Conservation (phyloP, 2,888 invertebrate species). For the Eilema depressum region DNA sequence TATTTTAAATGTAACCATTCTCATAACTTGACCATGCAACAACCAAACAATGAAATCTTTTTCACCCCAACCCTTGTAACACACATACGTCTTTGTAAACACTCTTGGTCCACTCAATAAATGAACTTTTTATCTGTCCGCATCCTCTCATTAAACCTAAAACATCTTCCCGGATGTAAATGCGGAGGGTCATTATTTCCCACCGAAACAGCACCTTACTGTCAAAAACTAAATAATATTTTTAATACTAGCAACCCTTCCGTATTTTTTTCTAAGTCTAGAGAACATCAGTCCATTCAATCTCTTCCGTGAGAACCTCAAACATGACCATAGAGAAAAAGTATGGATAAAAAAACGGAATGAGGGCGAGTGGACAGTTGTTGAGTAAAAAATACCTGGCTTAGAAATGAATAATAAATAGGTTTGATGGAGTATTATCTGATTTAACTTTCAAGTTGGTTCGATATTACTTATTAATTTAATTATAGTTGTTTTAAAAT, state of each 20-base stretch:
- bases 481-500: slow-evolving; percentile 36
- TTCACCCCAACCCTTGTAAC: slow-evolving; percentile 22
- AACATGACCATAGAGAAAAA: slow-evolving; percentile 80
- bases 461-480: slow-evolving; percentile 46
- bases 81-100: slow-evolving; percentile 52
- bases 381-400: slow-evolving; percentile 71
- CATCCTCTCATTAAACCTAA: slow-evolving; percentile 75
- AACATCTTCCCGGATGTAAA: slow-evolving; percentile 84
- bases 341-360: slow-evolving; percentile 70
- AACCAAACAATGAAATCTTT: slow-evolving; percentile 32
- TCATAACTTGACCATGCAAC: slow-evolving; percentile 44
- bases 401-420: slow-evolving; percentile 74
- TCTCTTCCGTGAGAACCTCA: slow-evolving; percentile 85
- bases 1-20: slow-evolving; percentile 2
- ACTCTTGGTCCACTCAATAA: slow-evolving; percentile 69
- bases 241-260: slow-evolving; percentile 83
- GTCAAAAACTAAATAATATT: slow-evolving; percentile 81
- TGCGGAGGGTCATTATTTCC: slow-evolving; percentile 82
- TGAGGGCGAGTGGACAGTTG: slow-evolving; percentile 83
- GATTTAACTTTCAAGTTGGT: slow-evolving; percentile 67
- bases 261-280: slow-evolving; percentile 74
- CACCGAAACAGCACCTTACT: slow-evolving; percentile 77
- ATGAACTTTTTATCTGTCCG: slow-evolving; percentile 71
- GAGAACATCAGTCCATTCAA: slow-evolving; percentile 73
- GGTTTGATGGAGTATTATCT: slow-evolving; percentile 67